Base-by-base conservation (phyloP, 2,797 vertebrate species). In the Enteromius treurensis region DNA sequence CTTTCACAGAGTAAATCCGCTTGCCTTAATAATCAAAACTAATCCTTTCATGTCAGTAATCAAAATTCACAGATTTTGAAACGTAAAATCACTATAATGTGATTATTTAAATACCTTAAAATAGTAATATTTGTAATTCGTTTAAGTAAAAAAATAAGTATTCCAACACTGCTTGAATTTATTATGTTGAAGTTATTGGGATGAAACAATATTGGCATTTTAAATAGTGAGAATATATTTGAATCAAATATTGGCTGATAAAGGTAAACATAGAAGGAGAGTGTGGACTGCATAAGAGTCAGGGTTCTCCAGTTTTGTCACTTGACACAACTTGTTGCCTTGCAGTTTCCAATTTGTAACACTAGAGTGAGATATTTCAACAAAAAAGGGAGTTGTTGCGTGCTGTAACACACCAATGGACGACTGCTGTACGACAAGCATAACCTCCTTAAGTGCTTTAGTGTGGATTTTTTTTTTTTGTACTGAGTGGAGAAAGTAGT, bases 361-460 rank as follows among this genome's bases (percentile, higher is more conserved):
- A 68, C 62, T 71, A 87, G 86, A 70, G 79, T 34, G 79, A 79
- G 75, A 82, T 65, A 69, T 75, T 75, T 84, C 11, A 34, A 55
- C 23, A 32, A 40, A 11, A 53, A 77, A 1, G 14, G 0, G 32
- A 40, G 40, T 19, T 51, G 64, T 32, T 60, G 23, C 64, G 51
- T 32, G 53, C 26, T 23, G 37, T 29, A 23, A 26, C n/a, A 26
- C 4, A 47, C 45, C 77, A 34, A 32, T 1, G 21, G 47, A n/a
- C 17, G 37, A 58, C 11, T 32, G 26, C 19, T 32, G 55, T 15
- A 71, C n/a, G 3, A 15, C 42, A 47, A 17, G 68, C 40, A 4
- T 4, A 17, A 10, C 3, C 13, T 51, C 29, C 15, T 19, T 0
- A 32, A 29, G 19, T 45, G 8, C 42, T 37, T 77, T 71, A 19